Conservation (phyloP, 2,888 invertebrate genomes). For the Pachydiplax longipennis region DNA sequence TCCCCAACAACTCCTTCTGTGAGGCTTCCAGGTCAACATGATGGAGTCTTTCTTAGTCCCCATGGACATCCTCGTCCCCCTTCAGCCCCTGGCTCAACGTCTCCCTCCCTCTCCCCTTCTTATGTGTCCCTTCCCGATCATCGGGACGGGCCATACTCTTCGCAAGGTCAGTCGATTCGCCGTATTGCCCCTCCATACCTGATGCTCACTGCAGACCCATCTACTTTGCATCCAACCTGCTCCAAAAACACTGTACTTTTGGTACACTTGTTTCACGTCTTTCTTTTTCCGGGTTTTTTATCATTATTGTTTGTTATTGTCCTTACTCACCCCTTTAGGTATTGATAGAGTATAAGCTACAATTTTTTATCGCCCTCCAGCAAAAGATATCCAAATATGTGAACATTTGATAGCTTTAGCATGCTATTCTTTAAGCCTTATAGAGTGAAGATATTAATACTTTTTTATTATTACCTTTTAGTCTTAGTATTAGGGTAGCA, state of each 20-base stretch:
- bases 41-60: slow-evolving; percentile 12
- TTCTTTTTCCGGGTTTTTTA: background rate
- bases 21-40: slow-evolving; percentile 26
- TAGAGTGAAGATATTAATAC: background rate
- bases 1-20: slow-evolving; percentile 34
- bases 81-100: slow-evolving; percentile 37
- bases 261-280: slow-evolving; percentile 27
- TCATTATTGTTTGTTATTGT: background rate
- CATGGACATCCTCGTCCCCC: slow-evolving; percentile 29
- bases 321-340: background rate
- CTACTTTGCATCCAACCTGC: background rate
- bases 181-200: slow-evolving; percentile 4
- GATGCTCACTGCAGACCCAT: slow-evolving; percentile 16
- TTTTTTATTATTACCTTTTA: background rate
- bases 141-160: slow-evolving; percentile 47
- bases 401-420: slow-evolving; percentile 13
- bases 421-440: slow-evolving; percentile 24
- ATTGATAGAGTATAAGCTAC: slow-evolving; percentile 18
- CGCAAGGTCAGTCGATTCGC: slow-evolving; percentile 48
- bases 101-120: slow-evolving; percentile 46
- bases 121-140: slow-evolving; percentile 48
- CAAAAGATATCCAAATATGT: slow-evolving; percentile 1
- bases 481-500: background rate
- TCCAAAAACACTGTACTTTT: slow-evolving; percentile 20
- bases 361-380: slow-evolving; percentile 1